Conservation (phyloP, 2,113 vertebrate genomes). For the Scatophagus argus region DNA sequence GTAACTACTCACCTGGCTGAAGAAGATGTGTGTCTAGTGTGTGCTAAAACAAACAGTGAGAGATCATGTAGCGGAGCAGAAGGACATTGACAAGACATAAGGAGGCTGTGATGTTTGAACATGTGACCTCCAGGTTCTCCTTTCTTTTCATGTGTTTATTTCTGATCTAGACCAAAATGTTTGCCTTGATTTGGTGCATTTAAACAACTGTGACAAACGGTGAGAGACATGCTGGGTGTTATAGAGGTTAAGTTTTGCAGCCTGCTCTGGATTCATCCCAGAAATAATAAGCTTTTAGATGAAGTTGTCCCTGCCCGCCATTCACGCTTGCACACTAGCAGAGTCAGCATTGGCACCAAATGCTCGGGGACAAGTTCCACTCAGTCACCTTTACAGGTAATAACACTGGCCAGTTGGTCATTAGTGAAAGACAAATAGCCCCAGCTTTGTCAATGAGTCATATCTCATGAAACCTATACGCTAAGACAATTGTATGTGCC, state of each 20-base stretch:
- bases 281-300: conserved; percentile 1
- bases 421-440: neutral
- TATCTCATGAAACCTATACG: neutral
- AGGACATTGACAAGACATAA: neutral
- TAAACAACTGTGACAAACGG: neutral
- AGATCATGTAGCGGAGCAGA: neutral
- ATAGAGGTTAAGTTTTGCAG: neutral
- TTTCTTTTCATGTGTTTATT: neutral
- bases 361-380: neutral
- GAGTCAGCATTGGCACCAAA: conserved; percentile 34
- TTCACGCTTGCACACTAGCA: conserved; percentile 22
- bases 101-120: neutral
- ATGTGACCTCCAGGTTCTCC: neutral
- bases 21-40: neutral
- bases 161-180: neutral
- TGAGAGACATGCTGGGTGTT: neutral
- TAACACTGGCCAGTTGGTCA: neutral
- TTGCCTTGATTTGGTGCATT: neutral
- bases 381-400: conserved; percentile 24
- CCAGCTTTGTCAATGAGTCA: neutral
- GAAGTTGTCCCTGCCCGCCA: conserved; percentile 30
- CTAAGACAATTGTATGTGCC: neutral
- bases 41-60: neutral
- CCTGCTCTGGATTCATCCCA: conserved; percentile 36
- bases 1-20: conserved; percentile 22